These are phyloP conservation scores for Phyllostomus hastatus DNA, from an alignment of 2,113 vertebrate species.

Conservation along the genomic window DNA sequence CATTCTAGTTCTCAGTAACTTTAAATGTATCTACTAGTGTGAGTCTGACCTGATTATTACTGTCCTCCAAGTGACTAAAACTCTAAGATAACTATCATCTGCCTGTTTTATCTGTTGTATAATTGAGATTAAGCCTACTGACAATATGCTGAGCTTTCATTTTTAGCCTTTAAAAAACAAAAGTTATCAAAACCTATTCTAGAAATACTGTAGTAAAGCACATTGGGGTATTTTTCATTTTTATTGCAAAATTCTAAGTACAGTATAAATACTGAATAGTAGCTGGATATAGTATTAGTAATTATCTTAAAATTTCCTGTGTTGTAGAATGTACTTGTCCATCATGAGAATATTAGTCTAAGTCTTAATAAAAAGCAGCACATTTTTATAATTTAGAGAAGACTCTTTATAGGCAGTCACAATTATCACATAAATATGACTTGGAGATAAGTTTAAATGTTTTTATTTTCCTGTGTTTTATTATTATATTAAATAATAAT, in stretches of 20 bases:
- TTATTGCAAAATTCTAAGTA: background rate
- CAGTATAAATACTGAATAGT: background rate
- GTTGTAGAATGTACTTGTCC: background rate
- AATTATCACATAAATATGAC: background rate
- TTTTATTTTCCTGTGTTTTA: background rate
- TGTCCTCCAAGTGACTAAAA: background rate
- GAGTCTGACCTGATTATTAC: background rate
- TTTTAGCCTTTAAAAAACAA: background rate
- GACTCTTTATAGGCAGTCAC: background rate
- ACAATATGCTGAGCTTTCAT: background rate
- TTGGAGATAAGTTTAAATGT: background rate
- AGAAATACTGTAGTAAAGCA: background rate
- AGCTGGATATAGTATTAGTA: background rate
- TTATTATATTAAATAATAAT: background rate
- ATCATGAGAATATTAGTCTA: background rate
- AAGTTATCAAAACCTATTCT: background rate
- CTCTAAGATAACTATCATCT: background rate
- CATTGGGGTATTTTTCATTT: background rate
- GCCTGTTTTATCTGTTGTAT: background rate
- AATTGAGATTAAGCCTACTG: background rate
- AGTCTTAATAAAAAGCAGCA: background rate
- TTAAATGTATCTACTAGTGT: background rate
- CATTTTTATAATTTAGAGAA: conserved; percentile 25
- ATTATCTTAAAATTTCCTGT: background rate
- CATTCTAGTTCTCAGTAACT: background rate